A percentile compares a stretch with the other conserved stretches of the same genome.
Conservation (phyloP, 2,113 vertebrate species). For the Lontra canadensis region DNA sequence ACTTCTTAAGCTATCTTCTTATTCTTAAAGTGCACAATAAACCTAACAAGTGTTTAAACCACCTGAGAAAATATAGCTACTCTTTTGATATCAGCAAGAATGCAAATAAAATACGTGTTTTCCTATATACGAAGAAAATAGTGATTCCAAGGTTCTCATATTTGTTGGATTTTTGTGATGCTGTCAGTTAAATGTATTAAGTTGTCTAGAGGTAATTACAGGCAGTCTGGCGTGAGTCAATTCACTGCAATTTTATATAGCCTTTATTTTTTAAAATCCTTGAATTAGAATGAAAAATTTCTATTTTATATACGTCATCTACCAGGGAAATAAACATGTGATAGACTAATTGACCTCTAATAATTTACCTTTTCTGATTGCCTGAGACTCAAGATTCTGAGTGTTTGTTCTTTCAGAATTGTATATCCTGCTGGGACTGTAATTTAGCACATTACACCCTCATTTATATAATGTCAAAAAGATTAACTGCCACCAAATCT, state of each 20-base stretch:
- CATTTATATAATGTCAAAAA: conserved; percentile 53
- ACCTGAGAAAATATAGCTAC: neutral
- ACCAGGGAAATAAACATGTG: neutral
- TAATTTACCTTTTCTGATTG: conserved; percentile 22
- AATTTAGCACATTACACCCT: neutral
- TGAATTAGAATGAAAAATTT: neutral
- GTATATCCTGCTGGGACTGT: neutral
- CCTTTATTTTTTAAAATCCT: neutral
- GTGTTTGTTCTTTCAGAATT: neutral
- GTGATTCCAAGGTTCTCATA: neutral
- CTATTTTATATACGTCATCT: neutral
- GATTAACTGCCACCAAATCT: conserved; percentile 28
- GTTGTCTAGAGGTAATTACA: neutral
- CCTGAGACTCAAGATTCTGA: neutral
- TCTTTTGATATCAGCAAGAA: neutral
- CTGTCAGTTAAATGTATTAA: neutral
- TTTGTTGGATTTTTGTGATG: neutral
- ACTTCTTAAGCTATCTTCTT: neutral
- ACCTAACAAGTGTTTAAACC: neutral
- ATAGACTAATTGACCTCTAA: neutral
- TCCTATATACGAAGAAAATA: neutral
- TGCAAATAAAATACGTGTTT: neutral
- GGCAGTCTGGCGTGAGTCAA: neutral
- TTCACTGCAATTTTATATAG: neutral
- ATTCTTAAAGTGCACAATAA: neutral